Evolutionary conservation across 2,888 invertebrate species (phyloP).

Genomic region (Amphimallon solstitiale): DNA sequence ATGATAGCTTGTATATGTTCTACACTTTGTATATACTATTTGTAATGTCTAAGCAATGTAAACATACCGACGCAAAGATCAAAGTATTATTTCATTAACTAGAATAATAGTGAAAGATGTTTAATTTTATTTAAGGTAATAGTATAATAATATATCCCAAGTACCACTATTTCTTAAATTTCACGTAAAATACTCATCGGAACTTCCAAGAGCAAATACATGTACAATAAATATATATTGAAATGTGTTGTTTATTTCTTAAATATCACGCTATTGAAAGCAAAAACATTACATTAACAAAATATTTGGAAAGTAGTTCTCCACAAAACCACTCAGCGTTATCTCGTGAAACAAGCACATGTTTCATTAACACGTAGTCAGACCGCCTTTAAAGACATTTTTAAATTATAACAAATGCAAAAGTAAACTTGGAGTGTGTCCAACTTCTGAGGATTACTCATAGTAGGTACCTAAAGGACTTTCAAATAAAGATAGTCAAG

Average conservation of each 20-base stretch:
- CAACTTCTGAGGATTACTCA: constrained; percentile 34
- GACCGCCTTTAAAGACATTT: constrained; percentile 4
- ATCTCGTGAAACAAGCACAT: constrained; percentile 2
- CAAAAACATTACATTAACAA: background rate
- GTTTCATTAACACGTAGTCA: constrained; percentile 6
- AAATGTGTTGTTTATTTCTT: background rate
- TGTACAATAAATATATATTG: background rate
- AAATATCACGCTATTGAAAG: background rate
- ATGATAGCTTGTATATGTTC: no score
- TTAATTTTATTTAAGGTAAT: no score
- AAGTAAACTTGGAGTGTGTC: constrained; percentile 33
- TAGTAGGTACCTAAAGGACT: constrained; percentile 25
- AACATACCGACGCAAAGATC: no score
- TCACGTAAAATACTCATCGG: constrained; percentile 12
- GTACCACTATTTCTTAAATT: no score
- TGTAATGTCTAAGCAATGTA: no score
- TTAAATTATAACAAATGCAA: constrained; percentile 23
- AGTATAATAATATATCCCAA: no score
- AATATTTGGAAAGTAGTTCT: background rate
- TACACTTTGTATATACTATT: no score
- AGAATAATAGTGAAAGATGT: no score
- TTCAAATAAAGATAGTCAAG: constrained; percentile 30
- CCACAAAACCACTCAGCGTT: background rate
- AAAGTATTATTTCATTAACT: no score
- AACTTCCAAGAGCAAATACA: background rate